These are phyloP conservation scores for Zoanthus solanderi DNA, from an alignment of 92 coral and sea anemone species.

Conservation along the genomic window DNA sequence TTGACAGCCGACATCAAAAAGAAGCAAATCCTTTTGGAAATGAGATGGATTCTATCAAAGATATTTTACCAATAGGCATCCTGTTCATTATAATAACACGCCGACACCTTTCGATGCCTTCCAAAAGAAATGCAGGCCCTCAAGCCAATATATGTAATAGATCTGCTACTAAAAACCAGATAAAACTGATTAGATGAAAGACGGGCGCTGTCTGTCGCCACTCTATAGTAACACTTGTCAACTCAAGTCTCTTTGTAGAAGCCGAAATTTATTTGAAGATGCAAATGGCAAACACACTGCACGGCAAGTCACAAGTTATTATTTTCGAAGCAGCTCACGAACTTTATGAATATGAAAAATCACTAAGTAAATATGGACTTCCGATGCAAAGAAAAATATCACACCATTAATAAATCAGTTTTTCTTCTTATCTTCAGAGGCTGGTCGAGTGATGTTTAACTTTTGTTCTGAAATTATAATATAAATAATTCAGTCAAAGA, in stretches of 20 bases:
- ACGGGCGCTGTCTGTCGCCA: conserved; percentile 17
- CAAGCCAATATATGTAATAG: conserved; percentile 41
- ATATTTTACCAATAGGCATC: conserved; percentile 32
- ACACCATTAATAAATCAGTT: neutral
- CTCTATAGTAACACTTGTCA: conserved; percentile 23
- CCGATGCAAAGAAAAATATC: neutral
- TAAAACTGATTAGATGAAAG: conserved; percentile 36
- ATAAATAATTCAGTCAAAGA: neutral
- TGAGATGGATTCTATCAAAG: conserved; percentile 36
- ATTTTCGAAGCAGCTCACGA: conserved; percentile 32
- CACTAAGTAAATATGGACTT: conserved; percentile 19
- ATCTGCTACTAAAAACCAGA: conserved; percentile 35
- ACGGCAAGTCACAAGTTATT: conserved; percentile 25
- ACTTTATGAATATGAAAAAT: conserved; percentile 21
- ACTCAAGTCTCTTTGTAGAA: conserved; percentile 18
- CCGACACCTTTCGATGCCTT: conserved; percentile 28
- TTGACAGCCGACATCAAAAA: conserved; percentile 70
- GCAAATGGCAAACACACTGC: conserved; percentile 32
- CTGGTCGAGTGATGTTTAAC: neutral
- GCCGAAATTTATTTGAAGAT: conserved; percentile 43
- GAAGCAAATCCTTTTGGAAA: conserved; percentile 33
- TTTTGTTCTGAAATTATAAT: neutral
- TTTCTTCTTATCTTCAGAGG: neutral
- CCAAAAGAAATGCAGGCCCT: conserved; percentile 38
- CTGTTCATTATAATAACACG: conserved; percentile 37